phyloP scores from a whole-genome alignment of 2,888 invertebrate species.

The Pilophorus perplexus region DNA sequence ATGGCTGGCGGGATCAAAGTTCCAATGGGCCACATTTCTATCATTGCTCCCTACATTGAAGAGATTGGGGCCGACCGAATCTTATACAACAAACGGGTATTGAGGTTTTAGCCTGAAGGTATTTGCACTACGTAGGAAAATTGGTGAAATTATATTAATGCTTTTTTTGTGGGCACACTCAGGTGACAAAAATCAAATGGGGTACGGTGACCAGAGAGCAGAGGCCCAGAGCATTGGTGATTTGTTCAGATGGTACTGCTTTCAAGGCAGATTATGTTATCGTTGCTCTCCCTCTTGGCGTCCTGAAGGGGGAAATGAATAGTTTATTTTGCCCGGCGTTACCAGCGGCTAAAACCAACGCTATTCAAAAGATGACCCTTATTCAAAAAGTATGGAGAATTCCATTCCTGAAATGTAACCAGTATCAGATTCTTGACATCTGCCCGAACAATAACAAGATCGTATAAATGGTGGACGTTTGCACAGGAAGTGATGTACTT shows the following conservation, averaged over 20 bases:
- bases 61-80: slow-evolving; percentile 30
- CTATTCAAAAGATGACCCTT: slow-evolving; percentile 55
- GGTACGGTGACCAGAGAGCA: slow-evolving; percentile 42
- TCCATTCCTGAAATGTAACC: too few species aligned
- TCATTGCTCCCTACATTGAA: slow-evolving; percentile 33
- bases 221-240: slow-evolving; percentile 38
- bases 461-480: too few species aligned
- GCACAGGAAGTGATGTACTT: slow-evolving; percentile 31
- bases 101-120: background rate
- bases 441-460: too few species aligned
- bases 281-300: slow-evolving; percentile 73
- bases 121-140: background rate
- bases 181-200: slow-evolving; percentile 38
- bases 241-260: slow-evolving; percentile 62
- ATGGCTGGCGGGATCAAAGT: slow-evolving; percentile 34
- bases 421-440: too few species aligned
- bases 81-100: slow-evolving; percentile 35
- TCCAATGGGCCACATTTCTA: slow-evolving; percentile 36
- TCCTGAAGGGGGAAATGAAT: slow-evolving; percentile 70
- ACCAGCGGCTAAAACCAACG: slow-evolving; percentile 66
- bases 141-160: background rate
- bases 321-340: slow-evolving; percentile 70
- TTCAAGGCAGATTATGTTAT: slow-evolving; percentile 73
- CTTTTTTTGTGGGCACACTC: background rate
- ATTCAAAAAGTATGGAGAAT: background rate